These are phyloP conservation scores for Tortricodes alternella DNA, from an alignment of 2,888 invertebrate species.

Conservation along the genomic window DNA sequence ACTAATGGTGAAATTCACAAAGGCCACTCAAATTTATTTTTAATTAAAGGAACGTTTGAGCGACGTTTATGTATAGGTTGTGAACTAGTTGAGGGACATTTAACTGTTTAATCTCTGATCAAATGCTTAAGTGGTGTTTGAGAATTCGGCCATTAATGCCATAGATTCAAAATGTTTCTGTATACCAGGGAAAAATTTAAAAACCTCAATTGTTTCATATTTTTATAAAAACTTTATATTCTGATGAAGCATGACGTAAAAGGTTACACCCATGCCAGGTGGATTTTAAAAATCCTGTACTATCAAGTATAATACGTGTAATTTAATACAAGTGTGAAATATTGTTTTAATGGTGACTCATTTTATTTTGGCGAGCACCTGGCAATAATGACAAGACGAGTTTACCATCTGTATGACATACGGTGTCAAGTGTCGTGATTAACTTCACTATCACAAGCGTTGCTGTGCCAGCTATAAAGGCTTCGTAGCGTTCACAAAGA, in stretches of 20 bases:
- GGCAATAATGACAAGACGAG: slow-evolving; percentile 1
- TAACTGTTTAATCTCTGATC: no score
- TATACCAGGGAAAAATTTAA: no score
- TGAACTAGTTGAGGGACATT: no score
- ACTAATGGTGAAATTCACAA: no score
- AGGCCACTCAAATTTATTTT: no score
- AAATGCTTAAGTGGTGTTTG: no score
- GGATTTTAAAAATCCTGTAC: not conserved
- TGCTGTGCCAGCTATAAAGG: slow-evolving; percentile 48
- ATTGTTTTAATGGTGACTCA: not conserved
- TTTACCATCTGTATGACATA: not conserved
- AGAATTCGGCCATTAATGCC: no score
- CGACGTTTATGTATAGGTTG: no score
- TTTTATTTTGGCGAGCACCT: slow-evolving; percentile 8
- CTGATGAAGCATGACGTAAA: not conserved
- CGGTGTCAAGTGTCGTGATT: not conserved
- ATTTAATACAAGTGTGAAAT: not conserved
- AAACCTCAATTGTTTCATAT: no score
- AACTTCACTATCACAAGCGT: slow-evolving; percentile 7
- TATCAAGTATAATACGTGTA: not conserved
- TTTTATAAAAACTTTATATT: not conserved
- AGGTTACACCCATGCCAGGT: not conserved
- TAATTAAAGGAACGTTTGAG: no score
- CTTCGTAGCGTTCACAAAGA: slow-evolving; percentile 60
- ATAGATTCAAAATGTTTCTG: no score